Conservation (phyloP, 1,140 invertebrate species). For the Tachypleus tridentatus region DNA sequence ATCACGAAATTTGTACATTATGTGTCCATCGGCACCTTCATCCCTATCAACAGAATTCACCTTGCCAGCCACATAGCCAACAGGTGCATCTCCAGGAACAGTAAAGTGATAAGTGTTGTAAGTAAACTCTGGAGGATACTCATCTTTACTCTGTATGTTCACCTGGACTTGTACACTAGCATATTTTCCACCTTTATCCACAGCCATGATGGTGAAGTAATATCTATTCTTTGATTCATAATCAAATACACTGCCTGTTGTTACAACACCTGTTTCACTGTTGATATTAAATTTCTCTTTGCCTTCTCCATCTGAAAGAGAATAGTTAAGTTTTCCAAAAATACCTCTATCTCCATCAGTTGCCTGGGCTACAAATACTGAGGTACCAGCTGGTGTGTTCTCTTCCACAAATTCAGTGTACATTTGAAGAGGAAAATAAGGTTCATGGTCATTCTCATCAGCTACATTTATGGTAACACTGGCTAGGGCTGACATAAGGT, state of each 20-base stretch:
- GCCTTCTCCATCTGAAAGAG: conserved; percentile 58
- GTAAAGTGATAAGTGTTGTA: conserved; percentile 74
- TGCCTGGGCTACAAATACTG: conserved; percentile 74
- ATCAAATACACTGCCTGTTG: conserved; percentile 67
- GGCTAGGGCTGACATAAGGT: conserved; percentile 52
- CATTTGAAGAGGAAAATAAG: conserved; percentile 68
- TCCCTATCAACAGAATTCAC: conserved; percentile 81
- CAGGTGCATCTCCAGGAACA: conserved; percentile 49
- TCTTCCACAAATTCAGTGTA: conserved; percentile 79
- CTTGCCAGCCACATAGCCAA: conserved; percentile 68
- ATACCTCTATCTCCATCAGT: conserved; percentile 70
- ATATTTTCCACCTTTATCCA: conserved; percentile 63
- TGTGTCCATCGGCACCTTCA: conserved; percentile 75
- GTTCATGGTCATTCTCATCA: conserved; percentile 87
- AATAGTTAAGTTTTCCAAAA: conserved; percentile 75
- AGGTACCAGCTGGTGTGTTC: conserved; percentile 71
- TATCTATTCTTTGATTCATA: conserved; percentile 73
- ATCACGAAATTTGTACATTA: conserved; percentile 74
- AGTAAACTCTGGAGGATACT: conserved; percentile 81
- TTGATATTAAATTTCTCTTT: conserved; percentile 73
- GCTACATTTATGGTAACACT: conserved; percentile 57
- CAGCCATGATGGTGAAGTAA: conserved; percentile 65
- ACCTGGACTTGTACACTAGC: conserved; percentile 65
- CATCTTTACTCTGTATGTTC: conserved; percentile 79
- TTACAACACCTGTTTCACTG: conserved; percentile 54